Base-by-base conservation (phyloP, 2,113 vertebrate genomes). In the Sprattus sprattus region DNA sequence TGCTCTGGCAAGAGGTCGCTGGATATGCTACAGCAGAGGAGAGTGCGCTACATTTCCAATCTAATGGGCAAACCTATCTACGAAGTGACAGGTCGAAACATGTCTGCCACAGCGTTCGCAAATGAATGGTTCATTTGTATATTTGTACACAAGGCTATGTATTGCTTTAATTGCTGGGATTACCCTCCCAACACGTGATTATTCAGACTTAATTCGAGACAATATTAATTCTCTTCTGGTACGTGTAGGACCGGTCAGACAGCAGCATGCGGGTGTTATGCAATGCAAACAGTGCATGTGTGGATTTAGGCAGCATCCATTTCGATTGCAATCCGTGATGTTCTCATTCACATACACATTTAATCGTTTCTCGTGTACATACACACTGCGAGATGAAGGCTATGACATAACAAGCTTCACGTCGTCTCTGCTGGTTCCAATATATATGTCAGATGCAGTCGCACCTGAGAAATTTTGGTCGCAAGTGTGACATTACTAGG, bases 201-300 rank as follows among this genome's bases (percentile, higher is more conserved):
- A 18, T 18, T 54, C 52, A 86, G 57, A 45, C 44, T 67, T 49
- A 32, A 32, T 49, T 57, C 9, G 16, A 45, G 20, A 44, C 28
- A 8, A 39, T 45, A 82, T 83, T 49, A 13, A 49, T 64, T 90
- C 83, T 90, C 89, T 89, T 90, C 64, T 89, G 84, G 81, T 87
- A 84, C 86, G 85, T 85, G 83, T 75, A 86, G 67, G 67, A 88
- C 88, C 89, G 88, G 87, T 91, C 90, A 89, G 28, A 45, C 83
- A 87, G 71, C 64, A 71, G 64, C 64, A 71, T 83, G 87, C 86
- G 32, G 83, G 50, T 88, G 57, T 91, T 93, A 91, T 50, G 86
- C 88, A 91, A 92, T 80, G 8, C 84, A 89, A 83, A 85, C 82
- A 88, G 85, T 49, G 75, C 82, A 83, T 64, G 84, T 83, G 83